Evolutionary conservation across 1,140 invertebrate genomes (phyloP), one percentile per base, ranked within the genome.

Genomic region (Gonatopus flavifemur): DNA sequence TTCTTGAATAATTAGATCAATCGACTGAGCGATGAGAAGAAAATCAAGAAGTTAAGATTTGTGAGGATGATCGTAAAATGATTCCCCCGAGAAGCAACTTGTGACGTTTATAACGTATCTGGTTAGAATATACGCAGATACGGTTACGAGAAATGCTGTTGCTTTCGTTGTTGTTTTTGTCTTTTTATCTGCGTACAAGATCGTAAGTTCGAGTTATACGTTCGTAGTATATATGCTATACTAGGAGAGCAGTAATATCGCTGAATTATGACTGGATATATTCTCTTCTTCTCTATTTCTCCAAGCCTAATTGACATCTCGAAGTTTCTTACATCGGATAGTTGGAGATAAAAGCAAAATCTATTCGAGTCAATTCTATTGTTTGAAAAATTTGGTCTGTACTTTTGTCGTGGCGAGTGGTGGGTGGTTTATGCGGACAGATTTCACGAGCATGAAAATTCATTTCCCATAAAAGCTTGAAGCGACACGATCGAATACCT

Each of bases 401-500:
- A n/a, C n/a, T n/a, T n/a, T n/a, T n/a, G n/a, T 2, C 13, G 21
- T 1, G 30, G 21, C 20, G n/a, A 24, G 32, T 19, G n/a, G 9
- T 39, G 49, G 36, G 37, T 50, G 43, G 28, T 61, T 63, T 61
- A 54, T 52, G 46, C 19, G 55, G 40, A 42, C 36, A 41, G 37
- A 58, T 56, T 46, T 50, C 37, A 43, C 31, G 45, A 48, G 46
- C 37, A 31, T 40, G 21, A 48, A 48, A 48, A 32, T 30, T 58
- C 53, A 32, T 44, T 22, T 22, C 15, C 28, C 30, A 28, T 36
- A 38, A 32, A 22, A 37, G 38, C 33, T 18, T 24, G 50, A 32
- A 21, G 44, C 20, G 20, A 43, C 19, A 21, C 22, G 31, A 42
- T 32, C 43, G 43, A 35, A 13, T 55, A 37, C 46, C 43, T 33